phyloP scores from a whole-genome alignment of 2,113 vertebrate species.

The Eublepharis macularius region DNA sequence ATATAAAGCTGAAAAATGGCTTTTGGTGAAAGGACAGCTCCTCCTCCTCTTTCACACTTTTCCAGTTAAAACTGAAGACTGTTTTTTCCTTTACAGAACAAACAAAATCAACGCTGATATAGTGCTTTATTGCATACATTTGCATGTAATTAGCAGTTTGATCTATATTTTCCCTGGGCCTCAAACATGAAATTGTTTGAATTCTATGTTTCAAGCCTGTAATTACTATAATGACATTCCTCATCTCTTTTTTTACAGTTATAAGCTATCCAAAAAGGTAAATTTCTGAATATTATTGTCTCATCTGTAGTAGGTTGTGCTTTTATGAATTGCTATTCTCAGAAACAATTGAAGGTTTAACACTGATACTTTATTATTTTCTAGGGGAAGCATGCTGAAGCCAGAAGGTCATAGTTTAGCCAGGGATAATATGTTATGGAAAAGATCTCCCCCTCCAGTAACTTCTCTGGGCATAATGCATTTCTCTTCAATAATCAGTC shows the following conservation, averaged over 20 bases:
- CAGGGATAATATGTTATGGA: too few relatives aligned
- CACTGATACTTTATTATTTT: fast-evolving
- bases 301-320: background rate
- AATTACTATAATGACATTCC: too few relatives aligned
- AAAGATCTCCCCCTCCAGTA: too few relatives aligned
- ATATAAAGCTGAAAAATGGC: too few relatives aligned
- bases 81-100: background rate
- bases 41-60: too few relatives aligned
- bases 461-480: background rate
- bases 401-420: background rate
- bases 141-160: background rate
- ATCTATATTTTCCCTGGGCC: background rate
- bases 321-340: background rate
- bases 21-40: too few relatives aligned
- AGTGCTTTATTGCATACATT: too few relatives aligned
- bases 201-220: background rate
- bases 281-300: too few relatives aligned
- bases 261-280: too few relatives aligned
- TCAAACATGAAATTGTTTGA: background rate
- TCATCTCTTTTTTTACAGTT: too few relatives aligned
- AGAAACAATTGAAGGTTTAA: background rate
- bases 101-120: background rate
- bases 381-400: background rate
- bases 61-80: too few relatives aligned
- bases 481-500: background rate